Evolutionary conservation across 1,140 invertebrate species (phyloP), one percentile per base, ranked within the genome.

Genomic region (Pseudomyrmex flavicornis): DNA sequence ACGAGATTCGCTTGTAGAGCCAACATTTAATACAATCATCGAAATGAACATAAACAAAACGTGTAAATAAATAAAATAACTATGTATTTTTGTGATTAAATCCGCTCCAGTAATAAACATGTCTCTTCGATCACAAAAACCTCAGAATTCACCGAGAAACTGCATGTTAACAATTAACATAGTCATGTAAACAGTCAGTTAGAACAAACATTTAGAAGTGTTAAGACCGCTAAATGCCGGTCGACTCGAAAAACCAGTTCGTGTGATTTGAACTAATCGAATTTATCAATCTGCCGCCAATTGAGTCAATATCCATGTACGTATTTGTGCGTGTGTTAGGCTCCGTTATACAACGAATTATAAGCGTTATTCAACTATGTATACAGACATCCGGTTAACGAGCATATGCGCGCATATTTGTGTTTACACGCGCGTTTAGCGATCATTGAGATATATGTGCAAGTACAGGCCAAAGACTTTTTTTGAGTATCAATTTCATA

Each of bases 211-310:
- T 50, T 13, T 65, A 22, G 22, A 17, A 26, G 54, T 46, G 48
- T 52, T n/a, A n/a, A n/a, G n/a, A n/a, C n/a, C 52, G n/a, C 66
- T 80, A 80, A 70, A 50, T n/a, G 69, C 3, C 7, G 7, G 15
- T 7, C 20, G 54, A 50, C 44, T 72, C 54, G 66, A 80, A 61
- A 80, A 80, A 72, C 76, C 66, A 80, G 66, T 72, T 72, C 69
- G 76, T 70, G 46, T 70, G 52, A 63, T 26, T 56, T 20, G 17
- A 20, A 15, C 61, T 87, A 86, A 86, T 87, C 66, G 52, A 72
- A 87, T 86, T 86, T 85, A 74, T 79, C 65, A 62, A 50, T 65
- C 66, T 44, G 72, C 74, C 80, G 68, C 85, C 86, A 86, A 75
- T 84, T 83, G 86, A 84, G 62, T 86, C 85, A 79, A 84, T 68